Conservation (phyloP, 2,113 vertebrate species). For the Anthoscopus minutus region DNA sequence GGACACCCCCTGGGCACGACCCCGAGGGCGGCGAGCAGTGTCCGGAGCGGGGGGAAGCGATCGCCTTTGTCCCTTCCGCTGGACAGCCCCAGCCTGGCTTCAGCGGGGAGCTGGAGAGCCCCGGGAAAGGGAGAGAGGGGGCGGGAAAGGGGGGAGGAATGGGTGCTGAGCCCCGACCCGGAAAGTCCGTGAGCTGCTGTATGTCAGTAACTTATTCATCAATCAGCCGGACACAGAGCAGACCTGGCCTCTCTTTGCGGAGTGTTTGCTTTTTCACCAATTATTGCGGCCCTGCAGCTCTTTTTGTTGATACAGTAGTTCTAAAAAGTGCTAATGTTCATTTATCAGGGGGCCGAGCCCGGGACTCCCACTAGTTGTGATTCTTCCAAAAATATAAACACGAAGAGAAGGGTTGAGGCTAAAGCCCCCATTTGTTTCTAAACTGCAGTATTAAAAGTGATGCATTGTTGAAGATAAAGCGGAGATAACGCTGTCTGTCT, state of each 20-base stretch:
- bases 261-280: constrained; percentile 93
- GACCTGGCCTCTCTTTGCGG: constrained; percentile 71
- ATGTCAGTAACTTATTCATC: constrained; percentile 68
- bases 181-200: constrained; percentile 51
- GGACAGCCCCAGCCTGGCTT: not conserved
- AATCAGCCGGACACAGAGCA: constrained; percentile 83
- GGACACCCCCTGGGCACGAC: not conserved
- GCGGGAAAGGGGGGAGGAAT: not conserved
- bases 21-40: not conserved
- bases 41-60: not conserved
- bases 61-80: not conserved
- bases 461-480: constrained; percentile 92
- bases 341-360: constrained; percentile 88
- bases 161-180: constrained; percentile 48
- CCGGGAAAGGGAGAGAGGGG: not conserved
- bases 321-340: constrained; percentile 89
- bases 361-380: constrained; percentile 83
- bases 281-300: constrained; percentile 84
- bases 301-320: constrained; percentile 89
- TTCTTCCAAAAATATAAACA: constrained; percentile 98
- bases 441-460: constrained; percentile 84
- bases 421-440: constrained; percentile 91
- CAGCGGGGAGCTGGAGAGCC: not conserved
- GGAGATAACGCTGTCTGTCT: constrained; percentile 97
- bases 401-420: constrained; percentile 78